Evolutionary conservation across 1,140 invertebrate genomes (phyloP), one percentile per base, ranked within the genome.

Genomic region (Caenorhabditis brenneri): DNA sequence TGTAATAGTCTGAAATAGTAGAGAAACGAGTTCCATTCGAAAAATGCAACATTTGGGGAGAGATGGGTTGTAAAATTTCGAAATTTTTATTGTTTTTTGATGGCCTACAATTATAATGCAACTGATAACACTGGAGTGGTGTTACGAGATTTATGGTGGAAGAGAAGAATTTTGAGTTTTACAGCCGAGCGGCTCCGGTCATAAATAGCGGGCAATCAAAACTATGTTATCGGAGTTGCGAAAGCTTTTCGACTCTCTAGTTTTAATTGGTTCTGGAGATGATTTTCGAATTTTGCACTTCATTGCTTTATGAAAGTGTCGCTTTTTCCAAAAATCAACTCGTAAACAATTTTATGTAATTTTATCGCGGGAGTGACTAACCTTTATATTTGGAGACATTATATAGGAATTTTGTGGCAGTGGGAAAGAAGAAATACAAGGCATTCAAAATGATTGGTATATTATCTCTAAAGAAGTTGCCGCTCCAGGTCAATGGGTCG

Each of bases 151-250:
- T 74, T 74, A 74, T 42, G 65, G 36, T 74, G 65, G 10, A 31
- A 42, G 33, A 6, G 53, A 55, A 7, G 53, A 36, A 19, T 65
- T 74, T 42, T 42, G 27, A 42, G 36, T 46, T 74, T 74, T 74
- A 74, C 36, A 24, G 65, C 36, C 65, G 65, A 74, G 22, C 58
- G 12, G 36, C 65, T 74, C 65, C 65, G 65, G 36, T 74, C 27
- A 74, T 74, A 74, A 74, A 74, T 74, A 74, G 65, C 65, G 5
- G 22, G n/a, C 65, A 74, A 74, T 74, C 65, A 74, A 74, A 74
- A 74, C 65, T 74, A 10, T 74, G 65, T 74, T 46, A 74, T 74
- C 65, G 29, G 15, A 36, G 10, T 22, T 16, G 29, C 22, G 58
- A 33, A 22, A 33, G 12, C 4, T 51, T 58, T 58, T 12, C 39